Evolutionary conservation across 1,140 invertebrate species (phyloP).

Genomic region (Platyura marginata): DNA sequence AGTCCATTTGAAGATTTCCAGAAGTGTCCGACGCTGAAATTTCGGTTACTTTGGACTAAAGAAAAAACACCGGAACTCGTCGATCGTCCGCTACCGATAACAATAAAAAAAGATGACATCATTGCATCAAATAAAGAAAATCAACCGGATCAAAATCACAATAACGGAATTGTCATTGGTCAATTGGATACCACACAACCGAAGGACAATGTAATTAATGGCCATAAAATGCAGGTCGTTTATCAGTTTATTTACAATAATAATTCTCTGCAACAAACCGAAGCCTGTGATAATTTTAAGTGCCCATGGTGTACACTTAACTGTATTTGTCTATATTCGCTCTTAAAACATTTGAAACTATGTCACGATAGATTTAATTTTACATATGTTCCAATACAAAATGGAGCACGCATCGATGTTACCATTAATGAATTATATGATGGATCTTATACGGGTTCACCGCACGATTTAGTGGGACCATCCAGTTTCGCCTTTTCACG

Average conservation of each 20-base stretch:
- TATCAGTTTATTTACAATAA: conserved; percentile 95
- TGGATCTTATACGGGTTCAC: conserved; percentile 88
- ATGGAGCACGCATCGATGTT: conserved; percentile 71
- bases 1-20: conserved; percentile 52
- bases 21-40: conserved; percentile 62
- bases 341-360: conserved; percentile 83
- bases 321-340: conserved; percentile 67
- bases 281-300: conserved; percentile 75
- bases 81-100: conserved; percentile 29
- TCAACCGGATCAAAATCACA: background rate
- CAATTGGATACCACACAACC: conserved; percentile 8
- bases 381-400: conserved; percentile 48
- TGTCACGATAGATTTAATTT: conserved; percentile 89
- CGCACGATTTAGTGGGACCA: conserved; percentile 69
- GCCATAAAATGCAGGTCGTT: background rate
- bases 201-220: background rate
- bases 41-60: conserved; percentile 63
- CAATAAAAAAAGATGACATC: conserved; percentile 8
- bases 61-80: conserved; percentile 49
- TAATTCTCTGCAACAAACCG: conserved; percentile 85
- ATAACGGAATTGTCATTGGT: background rate
- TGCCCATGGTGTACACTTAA: conserved; percentile 92
- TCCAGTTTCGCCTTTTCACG: conserved; percentile 40
- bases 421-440: conserved; percentile 90
- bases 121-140: conserved; percentile 6